phyloP scores from a whole-genome alignment of 2,113 vertebrate species.

The rat (Rattus norvegicus) region GRCr8 NC_086033.1:99765001-99765500 shows the following conservation, averaged over 20 bases:
- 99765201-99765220: rapidly evolving
- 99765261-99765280: neutral
- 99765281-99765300: neutral
- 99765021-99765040: rapidly evolving
- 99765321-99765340: neutral
- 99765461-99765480: neutral
- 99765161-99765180: neutral
- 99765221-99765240: neutral
- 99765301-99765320: neutral
- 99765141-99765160: neutral
- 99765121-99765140: neutral
- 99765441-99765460: neutral
- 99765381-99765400: neutral
- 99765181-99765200: neutral
- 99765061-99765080: neutral
- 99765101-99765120: neutral
- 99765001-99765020: neutral
- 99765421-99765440: neutral
- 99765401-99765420: neutral
- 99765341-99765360: neutral
- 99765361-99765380: neutral
- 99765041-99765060: neutral
- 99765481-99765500: conserved; percentile 49
- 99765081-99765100: neutral
- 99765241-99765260: neutral